Evolutionary conservation across 2,113 vertebrate genomes (phyloP).

Genomic region (Okapia johnstoni): DNA sequence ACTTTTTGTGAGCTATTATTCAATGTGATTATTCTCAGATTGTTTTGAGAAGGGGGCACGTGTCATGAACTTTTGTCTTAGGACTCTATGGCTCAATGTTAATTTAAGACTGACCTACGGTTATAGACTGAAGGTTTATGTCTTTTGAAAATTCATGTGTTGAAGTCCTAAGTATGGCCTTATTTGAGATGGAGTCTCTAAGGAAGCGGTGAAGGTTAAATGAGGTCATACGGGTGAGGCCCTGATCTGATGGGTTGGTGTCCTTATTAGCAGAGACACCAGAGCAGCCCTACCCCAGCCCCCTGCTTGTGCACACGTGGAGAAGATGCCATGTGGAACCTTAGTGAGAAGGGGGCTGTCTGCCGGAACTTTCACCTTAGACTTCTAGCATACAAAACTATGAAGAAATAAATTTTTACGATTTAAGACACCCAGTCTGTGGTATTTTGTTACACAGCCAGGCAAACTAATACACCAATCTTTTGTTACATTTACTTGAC

Average conservation of each 20-base stretch:
- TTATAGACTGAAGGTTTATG: background rate
- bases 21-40: background rate
- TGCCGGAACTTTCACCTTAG: background rate
- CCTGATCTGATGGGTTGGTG: background rate
- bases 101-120: background rate
- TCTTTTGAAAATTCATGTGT: background rate
- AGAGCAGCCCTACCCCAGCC: fast-evolving
- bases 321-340: background rate
- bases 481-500: too few species aligned
- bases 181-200: background rate
- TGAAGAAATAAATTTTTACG: background rate
- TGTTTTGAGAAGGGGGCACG: background rate
- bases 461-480: background rate
- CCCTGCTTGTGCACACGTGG: background rate
- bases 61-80: background rate
- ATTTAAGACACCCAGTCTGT: too few species aligned
- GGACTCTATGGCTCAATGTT: background rate
- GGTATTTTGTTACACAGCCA: background rate
- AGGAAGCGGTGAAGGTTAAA: background rate
- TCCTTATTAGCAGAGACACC: background rate
- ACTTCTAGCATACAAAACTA: background rate
- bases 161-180: background rate
- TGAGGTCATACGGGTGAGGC: background rate
- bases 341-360: background rate
- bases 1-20: background rate